Percentiles rank a stretch among this genome's conserved stretches.
Evolutionary conservation across 2,888 invertebrate genomes (phyloP).

Genomic region (Matsumyia berberina): DNA sequence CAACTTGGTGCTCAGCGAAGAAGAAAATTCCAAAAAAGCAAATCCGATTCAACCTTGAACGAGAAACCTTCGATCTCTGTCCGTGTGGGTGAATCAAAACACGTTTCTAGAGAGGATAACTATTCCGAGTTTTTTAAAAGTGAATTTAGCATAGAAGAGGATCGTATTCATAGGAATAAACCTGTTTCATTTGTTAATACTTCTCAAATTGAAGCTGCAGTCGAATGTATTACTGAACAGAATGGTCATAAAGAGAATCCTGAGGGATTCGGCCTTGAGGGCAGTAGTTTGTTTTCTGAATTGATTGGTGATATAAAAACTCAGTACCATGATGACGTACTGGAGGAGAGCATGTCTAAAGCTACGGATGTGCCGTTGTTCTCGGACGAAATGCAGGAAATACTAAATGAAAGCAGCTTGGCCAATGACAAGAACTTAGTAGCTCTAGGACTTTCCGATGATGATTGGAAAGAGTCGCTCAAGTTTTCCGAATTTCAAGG

Average conservation of each 20-base stretch:
- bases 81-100: neutral
- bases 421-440: neutral
- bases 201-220: slow-evolving; percentile 78
- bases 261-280: slow-evolving; percentile 35
- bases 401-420: slow-evolving; percentile 50
- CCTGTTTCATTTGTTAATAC: slow-evolving; percentile 76
- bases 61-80: slow-evolving; percentile 44
- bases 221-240: slow-evolving; percentile 45
- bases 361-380: slow-evolving; percentile 79
- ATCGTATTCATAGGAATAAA: slow-evolving; percentile 23
- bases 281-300: slow-evolving; percentile 56
- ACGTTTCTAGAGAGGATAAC: slow-evolving; percentile 44
- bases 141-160: slow-evolving; percentile 79
- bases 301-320: slow-evolving; percentile 39
- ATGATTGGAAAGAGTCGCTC: slow-evolving; percentile 72
- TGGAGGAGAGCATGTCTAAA: slow-evolving; percentile 42
- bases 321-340: slow-evolving; percentile 1
- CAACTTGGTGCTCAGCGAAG: slow-evolving; percentile 45
- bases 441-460: slow-evolving; percentile 16
- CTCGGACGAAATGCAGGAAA: slow-evolving; percentile 79
- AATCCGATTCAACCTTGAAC: slow-evolving; percentile 78
- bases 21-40: slow-evolving; percentile 77
- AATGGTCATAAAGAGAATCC: neutral
- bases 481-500: slow-evolving; percentile 43
- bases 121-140: slow-evolving; percentile 81